Evolutionary conservation across 2,888 invertebrate species (phyloP).

Genomic region (Andricus curvator): DNA sequence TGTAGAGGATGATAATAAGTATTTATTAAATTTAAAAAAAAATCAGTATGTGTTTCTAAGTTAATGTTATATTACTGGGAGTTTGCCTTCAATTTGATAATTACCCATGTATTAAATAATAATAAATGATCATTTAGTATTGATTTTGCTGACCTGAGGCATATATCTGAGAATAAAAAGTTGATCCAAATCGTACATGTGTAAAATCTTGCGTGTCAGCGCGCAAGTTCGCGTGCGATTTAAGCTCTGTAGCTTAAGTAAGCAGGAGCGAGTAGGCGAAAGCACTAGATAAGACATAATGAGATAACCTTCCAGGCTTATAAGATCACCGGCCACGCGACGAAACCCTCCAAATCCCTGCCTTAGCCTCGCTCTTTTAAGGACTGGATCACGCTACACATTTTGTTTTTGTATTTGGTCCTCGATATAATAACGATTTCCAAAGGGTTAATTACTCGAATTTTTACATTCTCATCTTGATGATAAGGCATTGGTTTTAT

Average conservation of each 20-base stretch:
- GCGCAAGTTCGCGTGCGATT: constrained; percentile 70
- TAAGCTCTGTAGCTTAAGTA: constrained; percentile 68
- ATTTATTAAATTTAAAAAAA: too few relatives aligned
- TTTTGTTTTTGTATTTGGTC: constrained; percentile 37
- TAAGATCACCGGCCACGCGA: constrained; percentile 78
- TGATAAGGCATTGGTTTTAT: too few relatives aligned
- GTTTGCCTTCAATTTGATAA: too few relatives aligned
- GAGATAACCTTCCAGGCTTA: constrained; percentile 77
- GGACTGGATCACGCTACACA: constrained; percentile 52
- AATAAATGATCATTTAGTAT: background rate
- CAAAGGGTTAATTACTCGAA: too few relatives aligned
- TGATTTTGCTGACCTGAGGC: background rate
- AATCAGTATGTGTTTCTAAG: too few relatives aligned
- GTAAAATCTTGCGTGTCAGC: constrained; percentile 56
- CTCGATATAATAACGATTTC: constrained; percentile 20
- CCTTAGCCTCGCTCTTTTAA: constrained; percentile 59
- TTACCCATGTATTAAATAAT: too few relatives aligned
- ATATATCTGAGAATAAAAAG: background rate
- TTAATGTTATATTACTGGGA: too few relatives aligned
- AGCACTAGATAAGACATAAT: constrained; percentile 77
- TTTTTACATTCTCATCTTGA: too few relatives aligned
- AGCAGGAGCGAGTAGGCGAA: constrained; percentile 60
- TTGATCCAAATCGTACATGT: background rate
- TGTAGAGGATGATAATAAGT: too few relatives aligned
- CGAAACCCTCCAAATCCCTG: constrained; percentile 77